Conservation (phyloP, 2,113 vertebrate genomes). For the Pterocles orientalis region DNA sequence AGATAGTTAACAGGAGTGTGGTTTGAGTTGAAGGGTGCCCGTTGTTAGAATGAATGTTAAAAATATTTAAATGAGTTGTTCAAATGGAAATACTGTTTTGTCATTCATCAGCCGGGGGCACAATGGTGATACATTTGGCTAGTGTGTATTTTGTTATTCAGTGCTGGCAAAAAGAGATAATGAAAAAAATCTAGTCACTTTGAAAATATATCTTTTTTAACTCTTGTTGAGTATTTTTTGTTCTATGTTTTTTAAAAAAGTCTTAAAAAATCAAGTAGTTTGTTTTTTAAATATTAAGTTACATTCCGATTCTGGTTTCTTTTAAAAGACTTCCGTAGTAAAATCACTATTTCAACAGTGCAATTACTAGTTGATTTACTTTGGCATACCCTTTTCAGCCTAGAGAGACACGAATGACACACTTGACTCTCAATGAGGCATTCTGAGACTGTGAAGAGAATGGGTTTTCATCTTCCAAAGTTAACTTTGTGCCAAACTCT, state of each 20-base stretch:
- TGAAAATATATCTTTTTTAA: background rate
- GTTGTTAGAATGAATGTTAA: background rate
- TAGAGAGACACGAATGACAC: background rate
- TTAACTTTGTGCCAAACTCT: background rate
- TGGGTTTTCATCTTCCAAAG: background rate
- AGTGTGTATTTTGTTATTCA: background rate
- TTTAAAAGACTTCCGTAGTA: background rate
- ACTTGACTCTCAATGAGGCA: constrained; percentile 6
- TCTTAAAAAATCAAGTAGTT: background rate
- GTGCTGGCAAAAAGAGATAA: background rate
- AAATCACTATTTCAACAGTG: background rate
- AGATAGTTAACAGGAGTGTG: background rate
- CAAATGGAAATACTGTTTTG: background rate
- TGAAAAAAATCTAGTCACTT: background rate
- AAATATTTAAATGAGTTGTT: background rate
- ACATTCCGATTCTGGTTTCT: constrained; percentile 26
- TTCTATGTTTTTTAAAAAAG: background rate
- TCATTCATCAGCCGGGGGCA: background rate
- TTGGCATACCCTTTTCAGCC: background rate
- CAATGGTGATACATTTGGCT: background rate
- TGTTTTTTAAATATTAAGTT: constrained; percentile 29
- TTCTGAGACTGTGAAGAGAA: background rate
- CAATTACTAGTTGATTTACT: constrained; percentile 19
- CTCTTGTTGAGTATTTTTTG: background rate
- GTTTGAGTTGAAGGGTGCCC: background rate